Conservation (phyloP, 2,113 vertebrate genomes). For the Vidua chalybeata region DNA sequence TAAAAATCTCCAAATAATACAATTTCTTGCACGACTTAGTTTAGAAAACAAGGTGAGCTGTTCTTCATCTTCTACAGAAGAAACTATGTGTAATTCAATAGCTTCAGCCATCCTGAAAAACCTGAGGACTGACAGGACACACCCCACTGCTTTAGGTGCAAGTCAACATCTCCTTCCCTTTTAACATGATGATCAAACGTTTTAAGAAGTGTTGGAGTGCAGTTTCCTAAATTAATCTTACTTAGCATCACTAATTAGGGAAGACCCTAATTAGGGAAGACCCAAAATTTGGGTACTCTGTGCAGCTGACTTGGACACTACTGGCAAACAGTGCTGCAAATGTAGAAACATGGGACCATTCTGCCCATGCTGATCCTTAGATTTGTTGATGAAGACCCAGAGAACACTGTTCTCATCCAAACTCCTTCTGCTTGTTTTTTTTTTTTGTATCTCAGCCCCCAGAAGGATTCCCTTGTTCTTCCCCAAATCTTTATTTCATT, state of each 20-base stretch:
- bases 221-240: background rate
- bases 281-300: background rate
- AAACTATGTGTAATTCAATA: background rate
- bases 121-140: background rate
- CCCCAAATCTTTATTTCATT: background rate
- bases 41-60: background rate
- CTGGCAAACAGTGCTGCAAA: background rate
- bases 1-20: background rate
- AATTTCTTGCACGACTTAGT: background rate
- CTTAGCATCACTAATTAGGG: background rate
- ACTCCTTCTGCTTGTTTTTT: background rate
- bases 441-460: background rate
- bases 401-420: background rate
- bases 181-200: rapidly evolving
- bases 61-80: background rate
- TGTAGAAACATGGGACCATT: background rate
- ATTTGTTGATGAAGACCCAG: background rate
- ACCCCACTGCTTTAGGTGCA: rapidly evolving
- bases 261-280: background rate
- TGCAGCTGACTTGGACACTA: background rate
- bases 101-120: background rate
- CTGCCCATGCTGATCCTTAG: background rate
- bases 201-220: background rate
- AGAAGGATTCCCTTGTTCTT: background rate
- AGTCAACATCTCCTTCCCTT: background rate